Base-by-base conservation (phyloP, 2,888 invertebrate species). In the Tanytarsus gracilentus region DNA sequence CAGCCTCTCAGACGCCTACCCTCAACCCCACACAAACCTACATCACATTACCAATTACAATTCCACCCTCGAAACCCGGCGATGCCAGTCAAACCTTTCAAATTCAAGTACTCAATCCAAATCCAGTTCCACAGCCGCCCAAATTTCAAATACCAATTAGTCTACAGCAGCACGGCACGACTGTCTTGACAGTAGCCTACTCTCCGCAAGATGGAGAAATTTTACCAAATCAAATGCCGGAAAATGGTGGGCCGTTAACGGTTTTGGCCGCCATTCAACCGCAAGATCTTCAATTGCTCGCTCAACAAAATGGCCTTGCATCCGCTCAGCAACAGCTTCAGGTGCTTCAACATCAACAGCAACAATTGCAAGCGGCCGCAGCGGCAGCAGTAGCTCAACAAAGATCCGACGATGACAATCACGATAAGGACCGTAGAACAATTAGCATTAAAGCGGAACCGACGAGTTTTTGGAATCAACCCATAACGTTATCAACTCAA, bases 71-170 rank as follows among this genome's bases (percentile, higher is more conserved):
- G 1, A 86, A 86, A 66, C 83, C 83, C 50, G 84, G 83, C 65
- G 88, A 88, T 68, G 85, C 86, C 1, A 85, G 85, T 65, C 84
- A 82, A 65, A 86, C 86, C 39, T 84, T 88, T 39, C 88, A 88
- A 71, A 88, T 88, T 63, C 87, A 88, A 72, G 84, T 85, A 64
- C 75, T 84, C 29, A 80, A 76, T 67, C 84, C 83, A 1, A 80
- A 76, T 65, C 65, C 81, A 67, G 74, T 77, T 69, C 81, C 83
- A 64, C 63, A 63, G 16, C 65, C 65, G 61, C 84, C 84, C 2
- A 86, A 86, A 68, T 86, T 84, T 71, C 86, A 86, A 69, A 84
- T 88, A 68, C 85, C 86, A 0, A 78, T 88, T 66, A 83, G 85
- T 27, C 82, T 87, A 67, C 84, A 83, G 63, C 86, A 86, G 72